A percentile compares a stretch with the other conserved stretches of the same genome.
Evolutionary conservation across 2,888 invertebrate species (phyloP).

Genomic region (Tholera decimalis): DNA sequence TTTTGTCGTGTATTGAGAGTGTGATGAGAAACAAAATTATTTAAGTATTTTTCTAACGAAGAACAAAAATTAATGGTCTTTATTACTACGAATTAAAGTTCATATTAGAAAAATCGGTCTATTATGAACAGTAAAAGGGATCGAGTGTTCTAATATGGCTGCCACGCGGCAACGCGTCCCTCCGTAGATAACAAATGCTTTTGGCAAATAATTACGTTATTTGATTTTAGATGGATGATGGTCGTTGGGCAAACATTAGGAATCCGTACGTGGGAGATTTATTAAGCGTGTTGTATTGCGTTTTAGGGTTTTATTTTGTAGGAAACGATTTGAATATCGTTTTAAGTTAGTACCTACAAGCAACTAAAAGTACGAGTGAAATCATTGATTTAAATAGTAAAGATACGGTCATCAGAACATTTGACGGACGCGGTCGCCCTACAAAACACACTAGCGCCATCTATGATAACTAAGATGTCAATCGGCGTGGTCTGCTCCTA

Average conservation of each 20-base stretch:
- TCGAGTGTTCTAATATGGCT: conserved; percentile 66
- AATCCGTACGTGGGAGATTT: conserved; percentile 84
- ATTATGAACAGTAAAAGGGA: conserved; percentile 47
- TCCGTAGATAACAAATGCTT: conserved; percentile 89
- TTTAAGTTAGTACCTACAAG: background rate
- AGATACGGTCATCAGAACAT: no score
- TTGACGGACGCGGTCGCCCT: no score
- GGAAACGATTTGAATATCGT: conserved; percentile 2
- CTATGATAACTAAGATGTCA: no score
- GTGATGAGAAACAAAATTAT: conserved; percentile 43
- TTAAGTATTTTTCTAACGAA: conserved; percentile 3
- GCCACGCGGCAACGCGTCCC: conserved; percentile 86
- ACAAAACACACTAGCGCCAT: no score
- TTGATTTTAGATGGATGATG: conserved; percentile 90
- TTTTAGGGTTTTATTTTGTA: conserved; percentile 55
- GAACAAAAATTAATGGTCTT: conserved; percentile 1
- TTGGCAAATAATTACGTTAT: conserved; percentile 90
- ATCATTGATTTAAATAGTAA: no score
- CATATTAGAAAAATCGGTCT: conserved; percentile 9
- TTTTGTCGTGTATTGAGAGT: conserved; percentile 40
- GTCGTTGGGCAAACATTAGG: conserved; percentile 83
- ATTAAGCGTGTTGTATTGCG: conserved; percentile 67
- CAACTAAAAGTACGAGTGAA: background rate
- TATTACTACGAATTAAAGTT: conserved; percentile 1
- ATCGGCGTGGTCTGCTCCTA: no score